phyloP scores from a whole-genome alignment of 1,140 invertebrate species.

The Fopius arisanus region DNA sequence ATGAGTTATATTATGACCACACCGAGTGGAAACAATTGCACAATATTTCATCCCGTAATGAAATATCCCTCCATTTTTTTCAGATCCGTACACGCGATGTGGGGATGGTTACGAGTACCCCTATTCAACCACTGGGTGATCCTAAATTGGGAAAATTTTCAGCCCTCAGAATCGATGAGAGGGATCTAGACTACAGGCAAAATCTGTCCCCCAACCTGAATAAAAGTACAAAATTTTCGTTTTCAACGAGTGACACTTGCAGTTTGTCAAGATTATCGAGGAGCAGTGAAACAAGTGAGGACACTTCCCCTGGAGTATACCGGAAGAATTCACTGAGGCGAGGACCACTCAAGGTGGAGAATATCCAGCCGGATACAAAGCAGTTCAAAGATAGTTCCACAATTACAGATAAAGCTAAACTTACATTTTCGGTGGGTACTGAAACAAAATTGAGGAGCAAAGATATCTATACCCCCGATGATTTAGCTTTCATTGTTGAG shows the following conservation, averaged over 20 bases:
- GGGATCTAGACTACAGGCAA: background rate
- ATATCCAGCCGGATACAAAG: slow-evolving; percentile 33
- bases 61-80: background rate
- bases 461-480: slow-evolving; percentile 45
- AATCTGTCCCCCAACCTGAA: slow-evolving; percentile 12
- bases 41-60: background rate
- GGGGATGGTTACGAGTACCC: slow-evolving; percentile 53
- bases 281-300: slow-evolving; percentile 11
- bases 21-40: background rate
- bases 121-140: slow-evolving; percentile 36
- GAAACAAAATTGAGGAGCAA: slow-evolving; percentile 45
- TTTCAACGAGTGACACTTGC: background rate
- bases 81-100: slow-evolving; percentile 45
- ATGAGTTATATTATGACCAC: background rate
- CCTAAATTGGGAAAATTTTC: slow-evolving; percentile 21
- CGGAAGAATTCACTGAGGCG: slow-evolving; percentile 25
- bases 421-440: slow-evolving; percentile 27
- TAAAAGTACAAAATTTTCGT: background rate
- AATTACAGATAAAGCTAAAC: slow-evolving; percentile 26
- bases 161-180: slow-evolving; percentile 2
- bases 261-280: slow-evolving; percentile 21
- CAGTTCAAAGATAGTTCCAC: slow-evolving; percentile 29
- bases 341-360: slow-evolving; percentile 35
- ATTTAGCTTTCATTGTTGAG: slow-evolving; percentile 43
- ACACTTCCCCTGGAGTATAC: slow-evolving; percentile 24